Evolutionary conservation across 1,140 invertebrate genomes (phyloP).

Genomic region (Lucilia cuprina): DNA sequence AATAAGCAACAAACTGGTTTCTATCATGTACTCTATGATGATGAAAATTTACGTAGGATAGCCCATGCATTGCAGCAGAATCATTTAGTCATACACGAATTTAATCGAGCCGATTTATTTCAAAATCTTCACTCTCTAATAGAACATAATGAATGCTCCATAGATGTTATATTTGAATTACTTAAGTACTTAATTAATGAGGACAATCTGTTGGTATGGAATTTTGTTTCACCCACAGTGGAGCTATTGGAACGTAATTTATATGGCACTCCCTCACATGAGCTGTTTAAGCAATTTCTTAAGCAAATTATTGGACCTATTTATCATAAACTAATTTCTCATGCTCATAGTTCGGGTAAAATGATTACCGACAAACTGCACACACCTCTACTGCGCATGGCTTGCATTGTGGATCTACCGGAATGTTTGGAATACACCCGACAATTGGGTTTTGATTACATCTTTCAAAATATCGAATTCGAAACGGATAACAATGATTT

Average conservation of each 20-base stretch:
- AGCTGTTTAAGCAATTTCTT: constrained; percentile 52
- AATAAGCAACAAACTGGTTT: constrained; percentile 71
- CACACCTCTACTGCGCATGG: constrained; percentile 41
- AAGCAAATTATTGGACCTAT: constrained; percentile 47
- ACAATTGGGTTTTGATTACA: constrained; percentile 44
- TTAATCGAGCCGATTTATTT: constrained; percentile 71
- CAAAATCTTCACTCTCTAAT: constrained; percentile 64
- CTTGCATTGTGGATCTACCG: constrained; percentile 48
- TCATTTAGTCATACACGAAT: constrained; percentile 64
- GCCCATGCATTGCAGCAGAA: constrained; percentile 62
- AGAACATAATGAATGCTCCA: constrained; percentile 56
- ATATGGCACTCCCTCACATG: constrained; percentile 60
- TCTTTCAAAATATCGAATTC: constrained; percentile 43
- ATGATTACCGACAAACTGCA: constrained; percentile 22
- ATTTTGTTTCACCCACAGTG: constrained; percentile 44
- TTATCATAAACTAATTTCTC: constrained; percentile 46
- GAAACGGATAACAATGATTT: constrained; percentile 43
- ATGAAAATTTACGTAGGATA: constrained; percentile 64
- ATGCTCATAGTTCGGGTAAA: not conserved
- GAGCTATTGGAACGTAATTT: constrained; percentile 44
- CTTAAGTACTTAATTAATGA: constrained; percentile 70
- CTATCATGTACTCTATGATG: constrained; percentile 72
- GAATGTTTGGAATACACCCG: constrained; percentile 52
- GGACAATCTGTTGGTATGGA: constrained; percentile 68
- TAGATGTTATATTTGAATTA: constrained; percentile 60